Conservation (phyloP, 1,140 invertebrate species). For the Bathynomus jamesi region DNA sequence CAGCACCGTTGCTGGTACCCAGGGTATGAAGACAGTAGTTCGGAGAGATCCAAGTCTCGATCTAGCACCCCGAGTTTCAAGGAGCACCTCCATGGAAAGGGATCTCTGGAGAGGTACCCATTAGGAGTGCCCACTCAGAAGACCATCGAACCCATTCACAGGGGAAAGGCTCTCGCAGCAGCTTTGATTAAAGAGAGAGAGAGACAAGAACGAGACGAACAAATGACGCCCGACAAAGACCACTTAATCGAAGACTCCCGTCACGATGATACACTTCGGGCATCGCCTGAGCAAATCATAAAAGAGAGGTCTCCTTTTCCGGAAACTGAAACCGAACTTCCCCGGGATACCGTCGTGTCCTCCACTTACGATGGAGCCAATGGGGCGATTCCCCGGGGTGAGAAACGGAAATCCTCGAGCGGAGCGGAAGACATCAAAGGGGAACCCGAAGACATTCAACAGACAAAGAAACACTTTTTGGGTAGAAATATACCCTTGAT, state of each 20-base stretch:
- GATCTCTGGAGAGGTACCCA: slow-evolving; percentile 32
- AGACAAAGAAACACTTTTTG: not conserved
- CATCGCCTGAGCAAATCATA: slow-evolving; percentile 21
- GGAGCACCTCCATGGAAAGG: slow-evolving; percentile 23
- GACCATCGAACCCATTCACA: slow-evolving; percentile 32
- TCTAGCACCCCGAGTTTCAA: slow-evolving; percentile 27
- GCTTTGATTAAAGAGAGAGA: slow-evolving; percentile 5
- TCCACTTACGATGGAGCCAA: slow-evolving; percentile 7
- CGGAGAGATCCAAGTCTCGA: slow-evolving; percentile 28
- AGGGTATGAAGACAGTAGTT: slow-evolving; percentile 34
- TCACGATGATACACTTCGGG: slow-evolving; percentile 22
- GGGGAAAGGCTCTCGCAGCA: slow-evolving; percentile 17
- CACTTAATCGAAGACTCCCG: slow-evolving; percentile 13
- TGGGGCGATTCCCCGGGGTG: slow-evolving; percentile 14
- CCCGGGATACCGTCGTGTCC: not conserved
- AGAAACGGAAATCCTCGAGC: slow-evolving; percentile 22
- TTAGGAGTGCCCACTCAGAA: slow-evolving; percentile 26
- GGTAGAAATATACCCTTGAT: not conserved
- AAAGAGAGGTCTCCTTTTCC: not conserved
- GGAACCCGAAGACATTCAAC: not conserved
- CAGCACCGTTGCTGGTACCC: slow-evolving; percentile 36
- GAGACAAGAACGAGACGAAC: not conserved
- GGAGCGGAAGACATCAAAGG: slow-evolving; percentile 8
- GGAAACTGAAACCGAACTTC: too few relatives aligned
- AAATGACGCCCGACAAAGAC: slow-evolving; percentile 3